A percentile compares a stretch with the other conserved stretches of the same genome.
Evolutionary conservation across 2,113 vertebrate species (phyloP).

Genomic region (Anhinga anhinga): DNA sequence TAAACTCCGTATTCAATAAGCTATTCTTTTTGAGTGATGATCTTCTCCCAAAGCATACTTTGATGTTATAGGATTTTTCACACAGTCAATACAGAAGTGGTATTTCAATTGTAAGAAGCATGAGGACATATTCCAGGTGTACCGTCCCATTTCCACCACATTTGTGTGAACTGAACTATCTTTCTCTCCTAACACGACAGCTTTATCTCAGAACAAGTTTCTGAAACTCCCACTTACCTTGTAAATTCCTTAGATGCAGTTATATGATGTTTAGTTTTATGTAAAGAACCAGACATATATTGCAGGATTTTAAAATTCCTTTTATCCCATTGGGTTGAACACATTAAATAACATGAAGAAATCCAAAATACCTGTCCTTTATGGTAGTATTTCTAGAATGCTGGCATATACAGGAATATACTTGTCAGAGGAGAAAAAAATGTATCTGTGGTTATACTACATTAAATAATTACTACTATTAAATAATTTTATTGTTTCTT

Average conservation of each 20-base stretch:
- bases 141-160: neutral
- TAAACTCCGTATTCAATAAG: neutral
- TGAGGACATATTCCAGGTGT: neutral
- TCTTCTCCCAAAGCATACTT: neutral
- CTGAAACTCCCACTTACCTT: conserved; percentile 4
- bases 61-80: neutral
- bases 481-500: neutral
- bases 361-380: neutral
- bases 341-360: neutral
- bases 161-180: neutral
- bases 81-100: neutral
- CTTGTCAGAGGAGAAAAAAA: neutral
- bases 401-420: neutral
- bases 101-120: neutral
- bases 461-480: no score
- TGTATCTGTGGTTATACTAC: neutral
- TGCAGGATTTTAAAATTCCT: neutral
- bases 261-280: neutral
- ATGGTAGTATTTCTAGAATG: neutral
- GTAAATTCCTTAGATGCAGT: conserved; percentile 14
- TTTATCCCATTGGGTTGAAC: neutral
- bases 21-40: neutral
- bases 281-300: neutral
- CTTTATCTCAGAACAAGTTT: conserved; percentile 35
- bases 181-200: neutral